phyloP scores from a whole-genome alignment of 2,113 vertebrate genomes.

The Peromyscus californicus region DNA sequence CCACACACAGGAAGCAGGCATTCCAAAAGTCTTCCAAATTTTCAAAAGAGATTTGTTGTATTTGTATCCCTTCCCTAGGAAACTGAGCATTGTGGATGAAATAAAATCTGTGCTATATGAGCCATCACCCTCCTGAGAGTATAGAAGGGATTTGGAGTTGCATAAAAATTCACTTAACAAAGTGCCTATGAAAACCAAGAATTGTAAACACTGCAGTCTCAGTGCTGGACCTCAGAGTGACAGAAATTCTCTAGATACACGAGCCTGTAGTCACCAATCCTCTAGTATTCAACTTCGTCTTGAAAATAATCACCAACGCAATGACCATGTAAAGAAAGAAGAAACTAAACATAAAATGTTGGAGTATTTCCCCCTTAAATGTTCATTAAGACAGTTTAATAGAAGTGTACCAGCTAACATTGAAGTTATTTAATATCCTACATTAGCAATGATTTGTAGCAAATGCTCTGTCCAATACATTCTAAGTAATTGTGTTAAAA shows the following conservation, averaged over 20 bases:
- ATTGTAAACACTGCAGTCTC: background rate
- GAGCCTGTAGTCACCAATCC: background rate
- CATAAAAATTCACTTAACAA: background rate
- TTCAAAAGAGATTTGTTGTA: background rate
- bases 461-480: slow-evolving; percentile 57
- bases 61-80: background rate
- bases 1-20: background rate
- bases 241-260: background rate
- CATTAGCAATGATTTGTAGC: slow-evolving; percentile 73
- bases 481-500: slow-evolving; percentile 73
- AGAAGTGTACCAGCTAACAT: slow-evolving; percentile 61
- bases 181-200: background rate
- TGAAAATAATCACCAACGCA: slow-evolving; percentile 4
- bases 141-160: background rate
- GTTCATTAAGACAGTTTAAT: slow-evolving; percentile 58
- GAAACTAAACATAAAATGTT: background rate
- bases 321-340: background rate
- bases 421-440: slow-evolving; percentile 70
- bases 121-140: background rate
- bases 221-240: background rate
- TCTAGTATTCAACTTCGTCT: background rate
- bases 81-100: background rate
- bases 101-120: background rate
- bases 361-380: slow-evolving; percentile 58
- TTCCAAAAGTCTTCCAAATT: background rate